A percentile compares a stretch with the other conserved stretches of the same genome.
Evolutionary conservation across 2,888 invertebrate species (phyloP).

Genomic region (Crepidodera aurea): DNA sequence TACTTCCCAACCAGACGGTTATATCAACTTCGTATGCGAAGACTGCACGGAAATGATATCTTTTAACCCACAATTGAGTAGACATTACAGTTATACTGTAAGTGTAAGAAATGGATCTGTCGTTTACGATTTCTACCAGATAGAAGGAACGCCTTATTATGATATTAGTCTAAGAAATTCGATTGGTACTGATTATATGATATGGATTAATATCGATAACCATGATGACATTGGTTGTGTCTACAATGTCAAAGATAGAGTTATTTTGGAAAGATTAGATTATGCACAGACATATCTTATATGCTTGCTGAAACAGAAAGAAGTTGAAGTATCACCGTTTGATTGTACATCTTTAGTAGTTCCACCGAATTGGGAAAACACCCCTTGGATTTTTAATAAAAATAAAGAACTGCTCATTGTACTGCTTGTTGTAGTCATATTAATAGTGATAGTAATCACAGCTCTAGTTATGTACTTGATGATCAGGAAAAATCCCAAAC

Average conservation of each 20-base stretch:
- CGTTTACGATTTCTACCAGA: constrained; percentile 30
- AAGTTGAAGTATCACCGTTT: constrained; percentile 31
- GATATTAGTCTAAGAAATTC: constrained; percentile 28
- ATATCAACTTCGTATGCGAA: constrained; percentile 18
- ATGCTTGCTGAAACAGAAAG: constrained; percentile 24
- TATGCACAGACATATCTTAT: constrained; percentile 26
- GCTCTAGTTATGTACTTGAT: constrained; percentile 17
- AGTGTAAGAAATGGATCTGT: constrained; percentile 30
- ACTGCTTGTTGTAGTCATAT: constrained; percentile 5
- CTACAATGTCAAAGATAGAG: constrained; percentile 22
- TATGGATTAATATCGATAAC: constrained; percentile 32
- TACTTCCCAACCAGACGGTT: neutral
- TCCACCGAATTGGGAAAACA: constrained; percentile 22
- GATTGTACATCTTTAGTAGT: constrained; percentile 33
- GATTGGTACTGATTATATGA: constrained; percentile 19
- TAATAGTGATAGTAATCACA: constrained; percentile 16
- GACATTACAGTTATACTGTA: constrained; percentile 23
- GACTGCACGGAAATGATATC: neutral
- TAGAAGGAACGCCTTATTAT: constrained; percentile 30
- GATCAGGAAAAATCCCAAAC: constrained; percentile 28
- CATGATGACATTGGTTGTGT: constrained; percentile 30
- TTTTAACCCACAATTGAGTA: neutral
- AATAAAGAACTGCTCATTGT: constrained; percentile 23
- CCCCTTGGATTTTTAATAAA: constrained; percentile 33
- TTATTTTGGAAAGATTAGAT: constrained; percentile 15